Evolutionary conservation across 1,140 invertebrate genomes (phyloP), one percentile per base, ranked within the genome.

Genomic region (Anastrepha ludens): DNA sequence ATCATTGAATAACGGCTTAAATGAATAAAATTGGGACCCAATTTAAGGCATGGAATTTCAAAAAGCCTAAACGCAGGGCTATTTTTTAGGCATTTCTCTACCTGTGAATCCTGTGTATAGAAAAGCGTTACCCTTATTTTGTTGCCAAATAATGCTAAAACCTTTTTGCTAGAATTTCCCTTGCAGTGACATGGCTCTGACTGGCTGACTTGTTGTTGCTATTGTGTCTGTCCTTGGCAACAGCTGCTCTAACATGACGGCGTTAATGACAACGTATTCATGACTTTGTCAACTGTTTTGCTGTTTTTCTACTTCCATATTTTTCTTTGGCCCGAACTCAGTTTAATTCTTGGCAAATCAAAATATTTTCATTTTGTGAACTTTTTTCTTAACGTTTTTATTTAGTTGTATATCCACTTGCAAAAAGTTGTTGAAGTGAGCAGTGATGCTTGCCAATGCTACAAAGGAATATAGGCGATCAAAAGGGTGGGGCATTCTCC

Each of bases 221-320:
- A 9, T 81, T 81, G 47, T 29, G 20, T 55, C 13, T 81, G 47
- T 58, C 47, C 55, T 20, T 87, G 86, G 41, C 86, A 87, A 87
- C 86, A 70, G 62, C 86, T 87, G 64, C 64, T 8, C 60, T 8
- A 50, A 87, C 86, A 70, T 67, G 60, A 60, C 7, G 6, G 47
- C 62, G 86, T 62, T 70, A 87, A 87, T 87, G 62, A 87, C 86
- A 70, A 62, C 17, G 41, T 4, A 87, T 70, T 87, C 60, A 87
- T 87, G 64, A 87, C 44, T 65, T 87, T 87, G 15, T 29, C 60
- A 50, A 44, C 64, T 9, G 29, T 20, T 20, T 4, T 6, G 41
- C n/a, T 55, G 7, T 44, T 9, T n/a, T 81, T 11, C 17, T 20
- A n/a, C 0, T 17, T 50, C 20, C 20, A 9, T 29, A 6, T 11